A percentile compares a stretch with the other conserved stretches of the same genome.
Conservation (phyloP, 2,113 vertebrate species). For the Austrofundulus limnaeus region DNA sequence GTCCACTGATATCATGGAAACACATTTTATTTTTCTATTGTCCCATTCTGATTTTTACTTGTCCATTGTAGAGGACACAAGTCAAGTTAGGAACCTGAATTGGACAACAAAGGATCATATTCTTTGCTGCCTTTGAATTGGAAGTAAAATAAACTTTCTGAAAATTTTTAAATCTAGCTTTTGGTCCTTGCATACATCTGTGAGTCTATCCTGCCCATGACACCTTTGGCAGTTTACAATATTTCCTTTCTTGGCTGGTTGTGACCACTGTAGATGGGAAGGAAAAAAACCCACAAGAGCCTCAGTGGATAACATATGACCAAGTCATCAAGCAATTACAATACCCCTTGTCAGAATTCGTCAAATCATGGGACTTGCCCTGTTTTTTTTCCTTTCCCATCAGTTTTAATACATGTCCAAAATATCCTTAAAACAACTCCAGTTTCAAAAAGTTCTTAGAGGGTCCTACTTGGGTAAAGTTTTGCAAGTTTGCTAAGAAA, state of each 20-base stretch:
- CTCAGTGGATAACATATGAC: not conserved
- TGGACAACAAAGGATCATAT: not conserved
- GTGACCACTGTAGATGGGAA: not conserved
- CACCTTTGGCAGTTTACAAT: not conserved
- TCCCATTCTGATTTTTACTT: too few species aligned
- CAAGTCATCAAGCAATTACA: not conserved
- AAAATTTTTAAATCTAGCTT: not conserved
- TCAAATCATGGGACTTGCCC: not conserved
- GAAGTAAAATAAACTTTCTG: too few species aligned
- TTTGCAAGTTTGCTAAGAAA: too few species aligned
- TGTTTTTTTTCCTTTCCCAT: too few species aligned
- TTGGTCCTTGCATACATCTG: not conserved
- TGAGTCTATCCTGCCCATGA: not conserved
- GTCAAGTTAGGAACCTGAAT: too few species aligned
- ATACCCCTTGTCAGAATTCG: not conserved
- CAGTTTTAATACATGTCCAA: too few species aligned
- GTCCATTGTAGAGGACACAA: too few species aligned
- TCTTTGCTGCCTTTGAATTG: not conserved
- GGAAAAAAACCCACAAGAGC: not conserved
- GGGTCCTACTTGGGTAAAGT: too few species aligned
- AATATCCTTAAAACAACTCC: too few species aligned
- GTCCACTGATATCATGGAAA: too few species aligned
- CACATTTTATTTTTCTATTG: too few species aligned
- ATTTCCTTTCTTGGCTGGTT: not conserved
- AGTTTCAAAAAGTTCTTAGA: too few species aligned